phyloP scores from a whole-genome alignment of 2,888 invertebrate genomes.

The Diploptera punctata region DNA sequence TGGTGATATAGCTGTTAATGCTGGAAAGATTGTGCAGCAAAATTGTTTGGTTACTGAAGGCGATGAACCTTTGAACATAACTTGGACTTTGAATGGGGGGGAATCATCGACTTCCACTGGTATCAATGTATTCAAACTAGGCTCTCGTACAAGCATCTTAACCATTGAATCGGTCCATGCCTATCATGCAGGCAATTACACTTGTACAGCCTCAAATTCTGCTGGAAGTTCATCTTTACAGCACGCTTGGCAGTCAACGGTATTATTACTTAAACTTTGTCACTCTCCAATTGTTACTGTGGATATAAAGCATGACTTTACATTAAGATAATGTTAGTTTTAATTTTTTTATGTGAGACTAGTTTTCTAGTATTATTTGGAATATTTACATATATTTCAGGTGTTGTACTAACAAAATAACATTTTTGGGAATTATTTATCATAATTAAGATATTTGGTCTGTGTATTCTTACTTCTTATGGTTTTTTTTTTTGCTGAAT shows the following conservation, averaged over 20 bases:
- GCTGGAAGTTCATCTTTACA: constrained; percentile 69
- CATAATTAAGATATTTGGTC: no score
- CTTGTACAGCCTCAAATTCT: constrained; percentile 74
- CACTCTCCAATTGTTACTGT: no score
- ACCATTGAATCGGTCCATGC: constrained; percentile 73
- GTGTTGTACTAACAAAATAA: no score
- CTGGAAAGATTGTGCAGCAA: constrained; percentile 71
- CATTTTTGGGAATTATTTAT: no score
- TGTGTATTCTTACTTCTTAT: no score
- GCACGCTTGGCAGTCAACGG: constrained; percentile 63
- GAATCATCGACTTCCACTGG: constrained; percentile 52
- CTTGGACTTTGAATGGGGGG: constrained; percentile 73
- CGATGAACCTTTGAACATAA: constrained; percentile 75
- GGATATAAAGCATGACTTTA: no score
- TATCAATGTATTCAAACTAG: constrained; percentile 50
- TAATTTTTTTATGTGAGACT: no score
- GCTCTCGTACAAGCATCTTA: constrained; percentile 61
- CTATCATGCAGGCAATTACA: constrained; percentile 76
- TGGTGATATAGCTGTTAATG: constrained; percentile 71
- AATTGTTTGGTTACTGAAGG: constrained; percentile 75
- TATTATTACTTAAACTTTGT: no score
- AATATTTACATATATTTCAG: no score
- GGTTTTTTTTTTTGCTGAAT: no score
- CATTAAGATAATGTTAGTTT: no score
- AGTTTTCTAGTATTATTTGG: no score